Conservation (phyloP, 2,888 invertebrate genomes). For the Busseola fusca region DNA sequence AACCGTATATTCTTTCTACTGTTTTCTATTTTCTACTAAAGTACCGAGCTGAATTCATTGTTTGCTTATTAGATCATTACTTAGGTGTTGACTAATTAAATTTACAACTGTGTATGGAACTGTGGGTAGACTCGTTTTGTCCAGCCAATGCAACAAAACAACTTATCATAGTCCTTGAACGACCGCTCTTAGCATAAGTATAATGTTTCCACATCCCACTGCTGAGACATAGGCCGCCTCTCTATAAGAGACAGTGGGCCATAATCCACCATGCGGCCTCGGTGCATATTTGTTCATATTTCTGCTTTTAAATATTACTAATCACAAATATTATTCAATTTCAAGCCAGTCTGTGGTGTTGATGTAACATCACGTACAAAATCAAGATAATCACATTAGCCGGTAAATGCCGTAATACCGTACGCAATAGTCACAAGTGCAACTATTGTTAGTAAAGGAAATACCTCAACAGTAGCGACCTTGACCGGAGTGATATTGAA, state of each 20-base stretch:
- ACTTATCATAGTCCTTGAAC: conserved; percentile 31
- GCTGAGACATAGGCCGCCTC: too few species aligned
- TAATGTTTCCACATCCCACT: too few species aligned
- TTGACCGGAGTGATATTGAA: conserved; percentile 48
- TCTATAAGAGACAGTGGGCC: too few species aligned
- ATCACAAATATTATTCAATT: conserved; percentile 10
- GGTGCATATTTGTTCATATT: background rate
- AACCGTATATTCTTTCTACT: background rate
- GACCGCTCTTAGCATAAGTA: background rate
- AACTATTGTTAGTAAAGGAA: conserved; percentile 30
- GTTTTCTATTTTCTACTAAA: conserved; percentile 12
- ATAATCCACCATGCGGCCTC: too few species aligned
- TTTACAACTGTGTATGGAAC: too few species aligned
- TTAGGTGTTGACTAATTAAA: background rate
- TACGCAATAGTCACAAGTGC: conserved; percentile 10
- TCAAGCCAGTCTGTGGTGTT: background rate
- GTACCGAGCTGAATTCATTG: background rate
- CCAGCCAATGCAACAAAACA: conserved; percentile 12
- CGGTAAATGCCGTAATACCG: conserved; percentile 21
- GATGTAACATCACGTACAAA: conserved; percentile 29
- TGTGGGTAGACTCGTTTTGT: conserved; percentile 10
- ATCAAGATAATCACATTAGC: conserved; percentile 20
- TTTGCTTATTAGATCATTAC: background rate
- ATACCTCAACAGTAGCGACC: conserved; percentile 30
- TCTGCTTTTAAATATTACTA: background rate